Evolutionary conservation across 2,888 invertebrate species (phyloP), one percentile per base, ranked within the genome.

Genomic region (Gymnosoma rotundatum): DNA sequence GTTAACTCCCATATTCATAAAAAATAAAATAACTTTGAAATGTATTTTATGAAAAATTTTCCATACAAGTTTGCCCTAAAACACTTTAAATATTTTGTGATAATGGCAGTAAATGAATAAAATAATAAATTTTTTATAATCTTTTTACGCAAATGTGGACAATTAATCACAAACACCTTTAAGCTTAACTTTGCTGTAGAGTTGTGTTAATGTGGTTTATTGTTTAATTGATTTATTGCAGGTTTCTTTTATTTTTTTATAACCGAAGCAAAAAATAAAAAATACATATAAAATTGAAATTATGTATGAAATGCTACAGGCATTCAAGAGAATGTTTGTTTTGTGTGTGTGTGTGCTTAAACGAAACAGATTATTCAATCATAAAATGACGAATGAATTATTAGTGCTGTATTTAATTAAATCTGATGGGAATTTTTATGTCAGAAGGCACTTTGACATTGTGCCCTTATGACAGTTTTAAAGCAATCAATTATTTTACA

Each of bases 401-500:
- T 56, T 64, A 45, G 20, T 45, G 18, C 16, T 74, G 21, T 32
- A 18, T 48, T 38, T 6, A 18, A 18, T 21, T 42, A 54, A 74
- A 42, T 52, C 42, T 25, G 32, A 38, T 63, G 45, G 16, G 21
- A n/a, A 7, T 42, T 72, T 42, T 45, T 36, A 50, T n/a, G 3
- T 21, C 52, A 21, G 21, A 21, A 54, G 54, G 16, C 14, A 42
- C 8, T 61, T 10, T 14, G 20, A 61, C 61, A 66, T 16, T 12
- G 10, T 67, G 60, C 52, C 76, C 61, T 52, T 52, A 2, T 78
- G 78, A 18, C 61, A 61, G 6, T 45, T 78, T 42, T 52, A 45
- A 32, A 60, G 69, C 60, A 61, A 54, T 78, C 20, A 69, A 78
- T 78, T 69, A 61, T 45, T 69, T 52, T 54, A 3, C 12, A 3